These are phyloP conservation scores for Holotrichia oblita DNA, from an alignment of 1,140 invertebrate species.

Conservation along the genomic window DNA sequence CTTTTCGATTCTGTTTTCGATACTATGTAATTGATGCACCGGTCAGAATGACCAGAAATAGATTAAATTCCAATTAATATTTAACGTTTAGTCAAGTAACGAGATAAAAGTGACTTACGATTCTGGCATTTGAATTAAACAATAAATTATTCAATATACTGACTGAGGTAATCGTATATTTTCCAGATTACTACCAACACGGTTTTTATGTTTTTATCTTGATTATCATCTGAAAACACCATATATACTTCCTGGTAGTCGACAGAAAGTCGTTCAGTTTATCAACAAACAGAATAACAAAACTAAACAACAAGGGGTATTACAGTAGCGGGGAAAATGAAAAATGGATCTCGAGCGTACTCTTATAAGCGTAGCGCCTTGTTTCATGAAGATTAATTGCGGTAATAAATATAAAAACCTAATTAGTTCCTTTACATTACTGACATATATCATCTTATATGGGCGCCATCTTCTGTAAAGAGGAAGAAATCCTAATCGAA, in stretches of 20 bases:
- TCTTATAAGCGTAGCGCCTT: neutral
- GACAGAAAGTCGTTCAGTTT: neutral
- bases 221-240: no score
- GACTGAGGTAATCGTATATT: no score
- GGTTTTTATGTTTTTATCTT: no score
- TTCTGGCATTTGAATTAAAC: no score
- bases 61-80: no score
- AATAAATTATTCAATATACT: no score
- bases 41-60: no score
- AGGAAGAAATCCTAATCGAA: neutral
- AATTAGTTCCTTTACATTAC: neutral
- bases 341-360: neutral
- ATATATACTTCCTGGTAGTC: neutral
- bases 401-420: neutral
- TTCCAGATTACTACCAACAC: no score
- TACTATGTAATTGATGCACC: no score
- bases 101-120: no score
- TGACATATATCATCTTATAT: neutral
- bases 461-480: neutral
- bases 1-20: no score
- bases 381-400: neutral
- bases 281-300: constrained; percentile 6
- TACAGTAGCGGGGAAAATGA: neutral
- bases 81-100: no score
- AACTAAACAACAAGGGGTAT: neutral